A percentile compares a stretch with the other conserved stretches of the same genome.
These are phyloP conservation scores for Chaitophorus viminalis DNA, from an alignment of 2,888 invertebrate species.

Conservation along the genomic window DNA sequence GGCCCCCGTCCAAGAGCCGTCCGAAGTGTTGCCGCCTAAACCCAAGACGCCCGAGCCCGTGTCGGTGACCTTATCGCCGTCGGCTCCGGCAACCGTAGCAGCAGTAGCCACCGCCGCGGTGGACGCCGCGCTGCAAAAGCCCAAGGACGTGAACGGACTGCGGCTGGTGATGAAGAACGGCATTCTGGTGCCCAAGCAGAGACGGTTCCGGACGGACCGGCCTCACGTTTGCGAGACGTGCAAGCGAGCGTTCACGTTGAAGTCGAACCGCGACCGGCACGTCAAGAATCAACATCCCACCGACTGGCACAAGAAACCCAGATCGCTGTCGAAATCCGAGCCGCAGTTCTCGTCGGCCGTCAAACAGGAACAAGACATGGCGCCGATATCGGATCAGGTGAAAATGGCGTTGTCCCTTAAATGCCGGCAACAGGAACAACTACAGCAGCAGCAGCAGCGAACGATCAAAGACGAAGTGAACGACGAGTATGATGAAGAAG, in stretches of 20 bases:
- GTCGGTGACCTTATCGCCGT: not conserved
- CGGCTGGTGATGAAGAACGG: conserved; percentile 93
- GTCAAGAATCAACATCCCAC: conserved; percentile 94
- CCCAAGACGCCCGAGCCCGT: conserved; percentile 31
- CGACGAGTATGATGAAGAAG: conserved; percentile 76
- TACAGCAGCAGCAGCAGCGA: conserved; percentile 65
- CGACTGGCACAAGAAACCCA: conserved; percentile 78
- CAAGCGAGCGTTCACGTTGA: conserved; percentile 86
- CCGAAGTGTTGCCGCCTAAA: not conserved
- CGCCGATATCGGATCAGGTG: conserved; percentile 49
- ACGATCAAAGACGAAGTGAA: conserved; percentile 70
- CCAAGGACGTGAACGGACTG: conserved; percentile 66
- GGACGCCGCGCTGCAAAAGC: conserved; percentile 73
- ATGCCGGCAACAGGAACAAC: conserved; percentile 46
- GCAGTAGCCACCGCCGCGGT: conserved; percentile 59
- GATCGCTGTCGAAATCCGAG: conserved; percentile 62
- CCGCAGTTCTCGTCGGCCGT: conserved; percentile 24
- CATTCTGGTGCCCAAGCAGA: conserved; percentile 87
- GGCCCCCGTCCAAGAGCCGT: not conserved
- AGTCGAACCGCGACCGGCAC: conserved; percentile 95
- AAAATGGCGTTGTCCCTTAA: conserved; percentile 47
- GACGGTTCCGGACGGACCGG: conserved; percentile 88
- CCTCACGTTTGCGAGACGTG: conserved; percentile 93
- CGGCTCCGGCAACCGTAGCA: conserved; percentile 63
- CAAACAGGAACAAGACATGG: conserved; percentile 23